Evolutionary conservation across 2,113 vertebrate species (phyloP).

Genomic region (Canis aureus): DNA sequence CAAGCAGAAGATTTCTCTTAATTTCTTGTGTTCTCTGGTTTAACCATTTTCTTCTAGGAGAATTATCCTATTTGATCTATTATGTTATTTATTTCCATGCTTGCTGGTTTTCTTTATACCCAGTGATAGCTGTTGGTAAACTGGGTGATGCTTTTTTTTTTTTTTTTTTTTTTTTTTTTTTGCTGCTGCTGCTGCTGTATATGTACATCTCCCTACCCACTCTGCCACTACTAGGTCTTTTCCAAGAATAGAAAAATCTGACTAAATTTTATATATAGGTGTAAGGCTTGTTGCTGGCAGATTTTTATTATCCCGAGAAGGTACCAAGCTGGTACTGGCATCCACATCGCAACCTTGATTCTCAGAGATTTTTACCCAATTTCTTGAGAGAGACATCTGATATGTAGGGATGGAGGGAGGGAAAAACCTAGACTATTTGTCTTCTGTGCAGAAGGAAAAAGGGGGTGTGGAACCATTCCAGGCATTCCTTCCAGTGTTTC

Average conservation of each 20-base stretch:
- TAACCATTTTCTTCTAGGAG: neutral
- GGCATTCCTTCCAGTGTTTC: neutral
- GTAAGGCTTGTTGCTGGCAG: neutral
- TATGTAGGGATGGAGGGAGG: neutral
- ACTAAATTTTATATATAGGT: neutral
- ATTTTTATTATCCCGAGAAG: neutral
- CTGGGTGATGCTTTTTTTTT: neutral
- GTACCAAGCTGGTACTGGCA: neutral
- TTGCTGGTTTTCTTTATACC: neutral
- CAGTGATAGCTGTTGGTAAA: neutral
- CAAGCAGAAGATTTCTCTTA: neutral
- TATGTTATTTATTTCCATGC: neutral
- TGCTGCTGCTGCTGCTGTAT: neutral
- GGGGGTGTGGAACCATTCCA: too few relatives aligned
- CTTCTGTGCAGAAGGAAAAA: neutral
- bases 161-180: neutral
- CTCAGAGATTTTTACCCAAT: neutral
- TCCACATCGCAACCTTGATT: neutral
- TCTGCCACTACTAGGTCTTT: neutral
- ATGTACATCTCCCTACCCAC: neutral
- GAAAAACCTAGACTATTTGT: neutral
- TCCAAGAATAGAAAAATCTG: neutral
- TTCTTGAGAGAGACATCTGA: neutral
- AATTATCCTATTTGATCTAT: neutral
- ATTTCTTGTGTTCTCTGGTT: neutral